phyloP scores from a whole-genome alignment of 2,113 vertebrate genomes.

The Chionis minor region DNA sequence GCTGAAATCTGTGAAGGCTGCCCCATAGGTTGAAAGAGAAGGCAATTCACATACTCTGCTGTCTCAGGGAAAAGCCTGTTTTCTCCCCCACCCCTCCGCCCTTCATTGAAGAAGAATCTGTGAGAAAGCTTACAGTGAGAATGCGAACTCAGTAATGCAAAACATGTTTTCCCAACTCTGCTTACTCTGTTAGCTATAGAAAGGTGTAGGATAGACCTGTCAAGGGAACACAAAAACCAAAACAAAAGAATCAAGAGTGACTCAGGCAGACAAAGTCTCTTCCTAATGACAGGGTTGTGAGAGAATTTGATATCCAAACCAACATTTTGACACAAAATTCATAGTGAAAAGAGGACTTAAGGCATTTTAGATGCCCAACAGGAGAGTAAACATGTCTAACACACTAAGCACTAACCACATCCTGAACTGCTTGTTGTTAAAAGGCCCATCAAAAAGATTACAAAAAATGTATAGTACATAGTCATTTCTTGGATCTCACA shows the following conservation, averaged over 20 bases:
- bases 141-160: slow-evolving; percentile 25
- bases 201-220: slow-evolving; percentile 53
- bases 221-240: not conserved
- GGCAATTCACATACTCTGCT: slow-evolving; percentile 35
- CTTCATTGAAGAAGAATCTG: slow-evolving; percentile 14
- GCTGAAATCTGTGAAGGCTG: slow-evolving; percentile 57
- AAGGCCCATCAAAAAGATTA: not conserved
- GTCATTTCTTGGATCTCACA: not conserved
- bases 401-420: not conserved
- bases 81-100: not conserved
- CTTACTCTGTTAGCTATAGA: slow-evolving; percentile 22
- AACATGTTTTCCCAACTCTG: slow-evolving; percentile 40
- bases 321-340: slow-evolving; percentile 5
- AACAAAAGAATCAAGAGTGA: not conserved
- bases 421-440: not conserved
- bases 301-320: slow-evolving; percentile 47
- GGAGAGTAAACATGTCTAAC: slow-evolving; percentile 11
- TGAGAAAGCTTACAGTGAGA: slow-evolving; percentile 53
- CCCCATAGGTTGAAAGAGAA: slow-evolving; percentile 54
- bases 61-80: slow-evolving; percentile 29
- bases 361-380: slow-evolving; percentile 6
- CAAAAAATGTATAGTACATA: not conserved
- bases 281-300: slow-evolving; percentile 2
- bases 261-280: not conserved
- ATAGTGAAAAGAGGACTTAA: slow-evolving; percentile 11